These are phyloP conservation scores for Cryptocephalus moraei DNA, from an alignment of 2,888 invertebrate genomes.

Conservation along the genomic window DNA sequence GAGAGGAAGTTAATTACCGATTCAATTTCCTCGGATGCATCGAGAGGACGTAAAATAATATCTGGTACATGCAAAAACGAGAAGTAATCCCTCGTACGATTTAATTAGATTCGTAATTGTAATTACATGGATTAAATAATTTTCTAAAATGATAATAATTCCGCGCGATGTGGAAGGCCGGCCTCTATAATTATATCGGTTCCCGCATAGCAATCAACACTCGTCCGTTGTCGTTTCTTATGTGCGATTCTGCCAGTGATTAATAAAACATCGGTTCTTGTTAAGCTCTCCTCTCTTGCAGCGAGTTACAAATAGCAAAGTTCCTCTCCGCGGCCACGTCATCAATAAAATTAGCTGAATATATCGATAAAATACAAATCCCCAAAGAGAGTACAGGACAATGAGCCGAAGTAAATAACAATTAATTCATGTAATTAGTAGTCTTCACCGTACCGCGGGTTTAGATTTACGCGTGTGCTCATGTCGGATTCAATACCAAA, in stretches of 20 bases:
- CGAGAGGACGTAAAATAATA: no score
- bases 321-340: conserved; percentile 6
- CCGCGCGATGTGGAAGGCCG: no score
- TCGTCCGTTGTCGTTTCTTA: no score
- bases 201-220: no score
- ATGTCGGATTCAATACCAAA: conserved; percentile 36
- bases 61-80: no score
- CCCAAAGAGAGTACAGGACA: conserved; percentile 18
- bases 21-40: no score
- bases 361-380: conserved; percentile 19
- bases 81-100: no score
- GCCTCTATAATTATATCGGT: no score
- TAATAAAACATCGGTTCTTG: conserved; percentile 16
- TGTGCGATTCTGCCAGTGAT: conserved; percentile 2
- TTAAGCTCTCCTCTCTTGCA: conserved; percentile 4
- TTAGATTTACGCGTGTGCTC: conserved; percentile 36
- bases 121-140: no score
- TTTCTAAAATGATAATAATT: no score
- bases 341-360: conserved; percentile 20
- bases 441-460: conserved; percentile 30
- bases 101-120: no score
- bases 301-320: conserved; percentile 3
- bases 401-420: conserved; percentile 30
- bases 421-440: conserved; percentile 40
- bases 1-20: no score